These are phyloP conservation scores for Proisotoma minuta DNA, from an alignment of 2,888 invertebrate species.

Conservation along the genomic window DNA sequence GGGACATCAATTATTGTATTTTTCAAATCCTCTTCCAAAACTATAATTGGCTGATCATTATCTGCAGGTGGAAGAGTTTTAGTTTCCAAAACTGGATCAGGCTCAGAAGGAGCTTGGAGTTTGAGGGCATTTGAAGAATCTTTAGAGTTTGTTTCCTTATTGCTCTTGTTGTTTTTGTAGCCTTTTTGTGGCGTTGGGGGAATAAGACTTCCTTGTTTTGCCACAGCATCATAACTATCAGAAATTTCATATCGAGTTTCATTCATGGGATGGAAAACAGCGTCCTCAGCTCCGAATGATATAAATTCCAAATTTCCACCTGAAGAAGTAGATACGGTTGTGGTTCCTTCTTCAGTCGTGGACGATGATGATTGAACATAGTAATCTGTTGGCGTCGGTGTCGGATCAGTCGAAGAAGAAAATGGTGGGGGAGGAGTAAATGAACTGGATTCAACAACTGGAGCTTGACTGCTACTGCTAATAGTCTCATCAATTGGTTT, in stretches of 20 bases:
- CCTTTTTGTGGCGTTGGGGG: conserved; percentile 26
- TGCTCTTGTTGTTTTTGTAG: conserved; percentile 8
- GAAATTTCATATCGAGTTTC: conserved; percentile 22
- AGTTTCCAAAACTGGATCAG: too few relatives aligned
- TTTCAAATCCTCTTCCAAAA: conserved; percentile 24
- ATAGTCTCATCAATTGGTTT: not conserved
- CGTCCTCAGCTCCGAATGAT: conserved; percentile 80
- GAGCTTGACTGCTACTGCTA: too few relatives aligned
- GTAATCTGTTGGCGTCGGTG: conserved; percentile 36
- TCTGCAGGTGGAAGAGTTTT: not conserved
- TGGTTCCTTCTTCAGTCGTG: conserved; percentile 38
- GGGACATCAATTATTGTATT: conserved; percentile 36
- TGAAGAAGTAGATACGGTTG: conserved; percentile 41
- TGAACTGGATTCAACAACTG: not conserved
- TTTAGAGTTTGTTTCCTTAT: too few relatives aligned
- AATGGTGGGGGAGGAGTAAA: not conserved
- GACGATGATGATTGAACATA: conserved; percentile 25
- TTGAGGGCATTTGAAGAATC: too few relatives aligned
- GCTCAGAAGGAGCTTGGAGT: not conserved
- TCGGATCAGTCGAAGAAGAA: not conserved
- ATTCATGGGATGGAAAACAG: conserved; percentile 54
- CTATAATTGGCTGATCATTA: conserved; percentile 8
- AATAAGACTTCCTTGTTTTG: conserved; percentile 29
- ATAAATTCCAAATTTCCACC: conserved; percentile 58
- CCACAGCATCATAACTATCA: conserved; percentile 11